These are phyloP conservation scores for Gryllus longicercus DNA, from an alignment of 2,888 invertebrate species.

Conservation along the genomic window DNA sequence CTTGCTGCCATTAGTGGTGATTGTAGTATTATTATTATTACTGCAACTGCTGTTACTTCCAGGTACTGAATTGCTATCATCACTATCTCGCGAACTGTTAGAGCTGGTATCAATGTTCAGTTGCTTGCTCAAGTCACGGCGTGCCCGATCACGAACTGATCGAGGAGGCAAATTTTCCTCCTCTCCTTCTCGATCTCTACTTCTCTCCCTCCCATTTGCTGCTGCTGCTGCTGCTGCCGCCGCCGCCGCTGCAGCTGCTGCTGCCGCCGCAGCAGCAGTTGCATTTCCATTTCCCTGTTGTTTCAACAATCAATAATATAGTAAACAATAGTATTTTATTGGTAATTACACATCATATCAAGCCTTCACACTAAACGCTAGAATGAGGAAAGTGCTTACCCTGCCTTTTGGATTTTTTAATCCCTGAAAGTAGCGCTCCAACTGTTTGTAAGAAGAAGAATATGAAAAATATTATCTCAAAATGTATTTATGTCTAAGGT, in stretches of 20 bases:
- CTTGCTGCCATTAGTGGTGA: constrained; percentile 43
- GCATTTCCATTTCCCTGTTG: no score
- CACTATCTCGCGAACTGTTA: constrained; percentile 45
- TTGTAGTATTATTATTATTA: constrained; percentile 39
- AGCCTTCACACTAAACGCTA: not conserved
- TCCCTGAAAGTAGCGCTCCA: constrained; percentile 94
- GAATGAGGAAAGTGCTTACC: constrained; percentile 44
- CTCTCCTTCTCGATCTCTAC: constrained; percentile 23
- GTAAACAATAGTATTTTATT: not conserved
- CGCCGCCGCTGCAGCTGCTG: not conserved
- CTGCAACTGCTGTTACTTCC: constrained; percentile 34
- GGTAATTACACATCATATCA: not conserved
- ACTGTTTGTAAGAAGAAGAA: constrained; percentile 44
- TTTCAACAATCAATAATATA: no score
- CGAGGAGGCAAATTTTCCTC: constrained; percentile 39
- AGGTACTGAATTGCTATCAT: constrained; percentile 38
- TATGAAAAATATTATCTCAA: not conserved
- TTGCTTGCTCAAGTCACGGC: constrained; percentile 54
- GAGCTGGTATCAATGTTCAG: constrained; percentile 50
- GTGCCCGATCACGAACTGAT: constrained; percentile 50
- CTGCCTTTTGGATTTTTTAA: constrained; percentile 84
- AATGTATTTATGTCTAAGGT: not conserved
- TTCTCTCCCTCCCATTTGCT: not conserved
- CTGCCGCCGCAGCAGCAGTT: not conserved
- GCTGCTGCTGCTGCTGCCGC: not conserved